Evolutionary conservation across 1,140 invertebrate species (phyloP), one percentile per base, ranked within the genome.

Genomic region (Antheraea mylitta): DNA sequence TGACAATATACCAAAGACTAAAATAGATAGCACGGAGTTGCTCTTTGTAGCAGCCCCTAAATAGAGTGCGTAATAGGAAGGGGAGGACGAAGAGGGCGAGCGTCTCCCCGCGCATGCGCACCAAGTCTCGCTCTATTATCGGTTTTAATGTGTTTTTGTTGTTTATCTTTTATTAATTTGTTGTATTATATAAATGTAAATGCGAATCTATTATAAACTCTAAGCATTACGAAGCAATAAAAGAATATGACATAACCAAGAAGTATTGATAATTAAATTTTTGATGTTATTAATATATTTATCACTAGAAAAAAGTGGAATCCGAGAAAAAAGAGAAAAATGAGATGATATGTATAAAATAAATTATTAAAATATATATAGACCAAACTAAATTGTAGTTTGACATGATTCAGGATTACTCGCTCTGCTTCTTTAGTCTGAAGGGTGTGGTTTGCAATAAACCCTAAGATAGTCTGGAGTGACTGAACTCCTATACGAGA

Each of bases 61-160:
- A 90, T 89, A 87, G 84, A 90, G 89, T 87, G 82, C 85, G 86
- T 89, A 87, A 89, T 87, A 88, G 79, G 79, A 85, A 81, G 86
- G 89, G 86, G 88, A 86, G 85, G 82, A 65, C 72, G 76, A 82
- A 80, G 84, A 80, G 83, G 80, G 84, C 68, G 76, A 77, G 77
- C 78, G 75, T 81, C 76, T 62, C 48, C 69, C 63, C 80, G 81
- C 85, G 87, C 87, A 87, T 89, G 89, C 87, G 87, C 83, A 45
- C 69, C 22, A 10, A 73, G 30, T 67, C 42, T 69, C 71, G 66
- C 76, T 70, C 82, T 83, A 79, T 85, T 91, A 91, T 89, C 86
- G 89, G 87, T 84, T 89, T 88, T 91, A 86, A 84, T 87, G 84
- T 72, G 81, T 80, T 86, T 85, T 86, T 83, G 84, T 85, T 83